phyloP scores from a whole-genome alignment of 2,888 invertebrate species.

The Frankliniella intonsa region DNA sequence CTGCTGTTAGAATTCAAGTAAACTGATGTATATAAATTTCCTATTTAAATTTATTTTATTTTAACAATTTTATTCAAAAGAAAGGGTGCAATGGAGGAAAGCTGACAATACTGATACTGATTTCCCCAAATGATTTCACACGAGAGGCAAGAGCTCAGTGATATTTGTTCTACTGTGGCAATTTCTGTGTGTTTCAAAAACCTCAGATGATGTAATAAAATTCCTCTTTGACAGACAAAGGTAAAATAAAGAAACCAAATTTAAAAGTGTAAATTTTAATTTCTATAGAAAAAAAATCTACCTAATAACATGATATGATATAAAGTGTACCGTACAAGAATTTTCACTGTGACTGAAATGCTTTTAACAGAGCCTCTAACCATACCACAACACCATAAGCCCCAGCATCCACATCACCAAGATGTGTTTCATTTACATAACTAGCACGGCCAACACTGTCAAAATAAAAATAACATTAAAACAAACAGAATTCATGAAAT shows the following conservation, averaged over 20 bases:
- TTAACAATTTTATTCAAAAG: not conserved
- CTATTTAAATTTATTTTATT: not conserved
- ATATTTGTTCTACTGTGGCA: too few relatives aligned
- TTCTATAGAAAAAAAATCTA: too few relatives aligned
- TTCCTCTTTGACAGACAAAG: too few relatives aligned
- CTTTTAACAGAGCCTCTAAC: slow-evolving; percentile 49
- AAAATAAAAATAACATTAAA: slow-evolving; percentile 34
- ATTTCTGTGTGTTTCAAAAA: not conserved
- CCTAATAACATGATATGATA: not conserved
- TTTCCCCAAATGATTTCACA: too few relatives aligned
- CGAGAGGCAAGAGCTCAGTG: too few relatives aligned
- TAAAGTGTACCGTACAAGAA: not conserved
- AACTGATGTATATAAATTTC: too few relatives aligned
- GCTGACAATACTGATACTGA: too few relatives aligned
- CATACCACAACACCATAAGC: slow-evolving; percentile 61
- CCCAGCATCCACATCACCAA: slow-evolving; percentile 61
- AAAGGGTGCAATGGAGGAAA: not conserved
- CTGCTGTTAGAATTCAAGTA: too few relatives aligned
- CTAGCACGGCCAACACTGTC: slow-evolving; percentile 66
- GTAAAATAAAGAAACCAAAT: too few relatives aligned
- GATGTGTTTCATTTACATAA: slow-evolving; percentile 57
- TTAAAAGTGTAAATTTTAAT: too few relatives aligned
- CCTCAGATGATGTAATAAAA: not conserved
- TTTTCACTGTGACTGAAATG: not conserved
- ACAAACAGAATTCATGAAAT: not conserved